These are phyloP conservation scores for Nothoprocta perdicaria DNA, from an alignment of 2,113 vertebrate genomes.

Conservation along the genomic window DNA sequence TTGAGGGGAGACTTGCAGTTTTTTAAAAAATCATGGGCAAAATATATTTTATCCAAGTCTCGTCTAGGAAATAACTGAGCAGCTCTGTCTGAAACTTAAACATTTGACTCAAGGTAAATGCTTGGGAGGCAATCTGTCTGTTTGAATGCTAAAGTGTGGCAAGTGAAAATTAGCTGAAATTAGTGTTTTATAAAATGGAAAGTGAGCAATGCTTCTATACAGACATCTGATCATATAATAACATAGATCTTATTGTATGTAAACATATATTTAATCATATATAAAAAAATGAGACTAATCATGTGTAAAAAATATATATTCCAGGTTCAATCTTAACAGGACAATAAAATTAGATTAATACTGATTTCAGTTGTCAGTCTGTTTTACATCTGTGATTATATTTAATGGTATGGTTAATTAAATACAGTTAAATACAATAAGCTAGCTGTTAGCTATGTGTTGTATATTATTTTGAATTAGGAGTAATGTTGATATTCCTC, in stretches of 20 bases:
- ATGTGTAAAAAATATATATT: neutral
- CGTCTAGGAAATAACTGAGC: neutral
- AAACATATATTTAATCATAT: neutral
- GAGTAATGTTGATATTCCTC: neutral
- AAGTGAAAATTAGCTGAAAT: neutral
- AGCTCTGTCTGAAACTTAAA: neutral
- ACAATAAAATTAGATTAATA: neutral
- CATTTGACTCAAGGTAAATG: neutral
- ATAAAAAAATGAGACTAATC: neutral
- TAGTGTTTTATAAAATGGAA: neutral
- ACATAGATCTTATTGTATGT: neutral
- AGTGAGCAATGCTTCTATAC: neutral
- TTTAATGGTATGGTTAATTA: too few relatives aligned
- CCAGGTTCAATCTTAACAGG: fast-evolving
- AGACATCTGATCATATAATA: neutral
- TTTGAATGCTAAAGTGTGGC: neutral
- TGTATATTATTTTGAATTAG: neutral
- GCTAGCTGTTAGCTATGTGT: neutral
- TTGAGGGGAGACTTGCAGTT: neutral
- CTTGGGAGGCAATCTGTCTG: neutral
- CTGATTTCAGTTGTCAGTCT: neutral
- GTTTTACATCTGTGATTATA: neutral
- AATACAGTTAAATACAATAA: neutral
- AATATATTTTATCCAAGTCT: neutral
- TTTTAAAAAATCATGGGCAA: neutral